Conservation (phyloP, 2,113 vertebrate species). For the Phaethornis superciliosus region DNA sequence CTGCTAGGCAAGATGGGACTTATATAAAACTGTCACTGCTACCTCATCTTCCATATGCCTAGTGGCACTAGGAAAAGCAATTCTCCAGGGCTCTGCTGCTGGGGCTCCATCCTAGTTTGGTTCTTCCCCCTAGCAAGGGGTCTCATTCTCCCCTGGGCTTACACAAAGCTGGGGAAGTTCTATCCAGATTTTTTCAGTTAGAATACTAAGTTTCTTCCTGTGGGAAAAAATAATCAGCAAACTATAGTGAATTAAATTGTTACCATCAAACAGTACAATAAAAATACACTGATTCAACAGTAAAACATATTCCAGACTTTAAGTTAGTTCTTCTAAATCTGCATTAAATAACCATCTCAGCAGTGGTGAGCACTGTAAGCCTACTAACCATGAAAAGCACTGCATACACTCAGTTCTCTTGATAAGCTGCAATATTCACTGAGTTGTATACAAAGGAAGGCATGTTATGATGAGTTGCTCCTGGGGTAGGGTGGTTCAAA, state of each 20-base stretch:
- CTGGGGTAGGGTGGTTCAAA: not conserved
- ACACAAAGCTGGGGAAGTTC: not conserved
- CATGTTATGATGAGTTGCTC: not conserved
- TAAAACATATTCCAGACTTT: not conserved
- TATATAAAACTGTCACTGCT: not conserved
- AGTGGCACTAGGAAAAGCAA: not conserved
- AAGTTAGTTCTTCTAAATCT: not conserved
- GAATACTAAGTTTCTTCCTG: not conserved
- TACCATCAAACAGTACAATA: not conserved
- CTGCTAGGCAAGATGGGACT: not conserved
- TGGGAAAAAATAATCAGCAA: not conserved
- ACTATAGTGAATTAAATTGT: not conserved
- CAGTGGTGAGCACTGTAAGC: not conserved
- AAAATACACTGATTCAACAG: not conserved
- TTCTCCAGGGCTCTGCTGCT: not conserved
- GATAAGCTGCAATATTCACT: not conserved
- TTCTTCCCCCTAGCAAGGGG: not conserved
- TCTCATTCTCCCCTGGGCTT: not conserved
- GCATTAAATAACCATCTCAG: not conserved
- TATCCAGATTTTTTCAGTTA: not conserved
- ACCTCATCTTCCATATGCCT: not conserved
- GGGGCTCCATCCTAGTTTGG: fast-evolving
- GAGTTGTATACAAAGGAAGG: not conserved
- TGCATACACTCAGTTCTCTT: not conserved
- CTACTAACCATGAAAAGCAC: not conserved